A percentile compares a stretch with the other conserved stretches of the same genome.
Evolutionary conservation across 2,113 vertebrate genomes (phyloP).

Genomic region (Nannobrachium achirus): DNA sequence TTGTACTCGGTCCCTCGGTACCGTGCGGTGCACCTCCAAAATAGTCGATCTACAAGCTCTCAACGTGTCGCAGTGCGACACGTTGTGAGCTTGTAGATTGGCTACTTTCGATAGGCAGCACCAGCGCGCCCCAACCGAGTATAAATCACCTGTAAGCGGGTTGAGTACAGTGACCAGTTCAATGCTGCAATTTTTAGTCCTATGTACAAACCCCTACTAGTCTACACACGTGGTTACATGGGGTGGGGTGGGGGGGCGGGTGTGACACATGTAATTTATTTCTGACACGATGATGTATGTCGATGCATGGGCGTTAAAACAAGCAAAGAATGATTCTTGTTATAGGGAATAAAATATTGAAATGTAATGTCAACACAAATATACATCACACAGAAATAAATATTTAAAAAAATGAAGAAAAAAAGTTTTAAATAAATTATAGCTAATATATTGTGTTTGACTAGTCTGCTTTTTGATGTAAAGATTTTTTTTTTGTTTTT

Average conservation of each 20-base stretch:
- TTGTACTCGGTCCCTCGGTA: too few species aligned
- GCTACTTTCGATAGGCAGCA: too few species aligned
- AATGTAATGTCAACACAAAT: constrained; percentile 84
- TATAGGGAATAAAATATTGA: constrained; percentile 74
- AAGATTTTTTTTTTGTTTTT: constrained; percentile 60
- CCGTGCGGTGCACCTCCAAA: too few species aligned
- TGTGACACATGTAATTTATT: constrained; percentile 88
- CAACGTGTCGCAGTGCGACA: too few species aligned
- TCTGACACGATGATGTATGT: constrained; percentile 82
- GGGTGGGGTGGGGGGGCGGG: constrained; percentile 25
- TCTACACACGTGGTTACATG: constrained; percentile 56
- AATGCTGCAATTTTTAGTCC: constrained; percentile 87
- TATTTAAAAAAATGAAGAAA: constrained; percentile 61
- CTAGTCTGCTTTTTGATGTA: constrained; percentile 90
- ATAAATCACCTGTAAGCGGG: constrained; percentile 10
- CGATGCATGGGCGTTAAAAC: constrained; percentile 83
- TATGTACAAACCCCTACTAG: constrained; percentile 71
- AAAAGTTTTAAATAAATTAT: constrained; percentile 81
- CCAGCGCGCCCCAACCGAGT: too few species aligned
- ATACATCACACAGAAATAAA: constrained; percentile 82
- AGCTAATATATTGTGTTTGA: constrained; percentile 96
- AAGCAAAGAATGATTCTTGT: constrained; percentile 80
- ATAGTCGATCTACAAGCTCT: too few species aligned
- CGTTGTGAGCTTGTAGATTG: too few species aligned
- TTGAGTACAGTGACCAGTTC: constrained; percentile 71